Conservation (phyloP, 2,888 invertebrate species). For the Hemithea aestivaria region DNA sequence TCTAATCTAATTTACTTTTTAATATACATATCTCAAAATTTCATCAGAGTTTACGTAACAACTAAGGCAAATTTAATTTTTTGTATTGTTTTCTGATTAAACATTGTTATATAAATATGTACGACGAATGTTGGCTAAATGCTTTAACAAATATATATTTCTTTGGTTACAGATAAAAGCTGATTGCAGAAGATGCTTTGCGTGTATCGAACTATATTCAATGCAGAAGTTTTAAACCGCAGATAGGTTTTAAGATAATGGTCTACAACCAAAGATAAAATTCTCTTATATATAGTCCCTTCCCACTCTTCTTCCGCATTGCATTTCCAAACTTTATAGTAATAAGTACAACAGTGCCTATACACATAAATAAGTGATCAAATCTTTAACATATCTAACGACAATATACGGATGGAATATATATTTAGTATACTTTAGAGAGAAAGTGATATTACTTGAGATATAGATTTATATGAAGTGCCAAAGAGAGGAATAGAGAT, state of each 20-base stretch:
- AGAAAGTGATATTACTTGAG: conserved; percentile 29
- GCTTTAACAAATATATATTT: conserved; percentile 11
- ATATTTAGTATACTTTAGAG: conserved; percentile 18
- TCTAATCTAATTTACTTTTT: too few species aligned
- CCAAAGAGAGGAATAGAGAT: conserved; percentile 42
- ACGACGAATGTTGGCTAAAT: background rate
- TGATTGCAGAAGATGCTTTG: conserved; percentile 40
- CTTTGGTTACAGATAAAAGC: conserved; percentile 49
- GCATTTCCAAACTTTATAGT: conserved; percentile 28
- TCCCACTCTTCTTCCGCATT: conserved; percentile 36
- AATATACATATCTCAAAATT: too few species aligned
- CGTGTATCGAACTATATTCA: conserved; percentile 33
- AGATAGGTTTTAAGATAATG: conserved; percentile 55
- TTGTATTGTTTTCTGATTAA: too few species aligned
- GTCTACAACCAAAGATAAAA: conserved; percentile 53
- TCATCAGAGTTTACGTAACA: too few species aligned
- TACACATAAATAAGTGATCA: conserved; percentile 27
- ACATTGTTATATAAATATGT: too few species aligned
- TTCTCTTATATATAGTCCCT: conserved; percentile 27
- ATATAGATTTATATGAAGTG: conserved; percentile 26
- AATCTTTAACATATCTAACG: conserved; percentile 46
- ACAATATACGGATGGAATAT: conserved; percentile 40
- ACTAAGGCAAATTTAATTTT: too few species aligned
- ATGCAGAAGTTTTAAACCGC: conserved; percentile 45
- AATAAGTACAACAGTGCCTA: conserved; percentile 32